A percentile compares a stretch with the other conserved stretches of the same genome.
Evolutionary conservation across 2,888 invertebrate genomes (phyloP).

Genomic region (Drosophila atripex): DNA sequence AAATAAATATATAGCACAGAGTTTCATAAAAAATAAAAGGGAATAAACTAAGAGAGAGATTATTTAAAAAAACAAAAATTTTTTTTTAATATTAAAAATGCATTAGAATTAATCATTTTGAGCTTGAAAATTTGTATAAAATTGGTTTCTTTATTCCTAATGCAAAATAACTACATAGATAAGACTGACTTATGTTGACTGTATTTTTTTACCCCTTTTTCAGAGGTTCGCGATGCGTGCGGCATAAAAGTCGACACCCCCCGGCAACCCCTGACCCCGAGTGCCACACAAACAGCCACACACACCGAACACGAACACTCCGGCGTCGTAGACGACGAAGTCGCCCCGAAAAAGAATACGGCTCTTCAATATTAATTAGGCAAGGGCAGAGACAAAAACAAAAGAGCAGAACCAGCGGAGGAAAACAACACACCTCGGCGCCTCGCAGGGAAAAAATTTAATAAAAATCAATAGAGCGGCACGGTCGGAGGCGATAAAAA

Average conservation of each 20-base stretch:
- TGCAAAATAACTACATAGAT: not conserved
- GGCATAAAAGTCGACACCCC: constrained; percentile 69
- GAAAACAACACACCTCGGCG: constrained; percentile 1
- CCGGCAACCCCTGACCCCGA: constrained; percentile 56
- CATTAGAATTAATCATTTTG: not conserved
- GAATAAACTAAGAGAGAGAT: not conserved
- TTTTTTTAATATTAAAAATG: not conserved
- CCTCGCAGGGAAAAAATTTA: constrained; percentile 32
- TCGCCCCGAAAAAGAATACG: constrained; percentile 60
- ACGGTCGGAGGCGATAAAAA: constrained; percentile 59
- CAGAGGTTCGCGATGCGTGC: constrained; percentile 67
- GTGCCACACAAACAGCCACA: constrained; percentile 8
- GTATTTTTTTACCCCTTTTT: constrained; percentile 40
- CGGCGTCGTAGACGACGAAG: constrained; percentile 32
- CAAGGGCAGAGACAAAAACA: constrained; percentile 13
- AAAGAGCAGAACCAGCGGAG: not conserved
- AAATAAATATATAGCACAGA: not conserved
- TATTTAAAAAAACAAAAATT: not conserved
- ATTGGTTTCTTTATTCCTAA: not conserved
- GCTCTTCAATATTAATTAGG: constrained; percentile 73
- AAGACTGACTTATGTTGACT: not conserved
- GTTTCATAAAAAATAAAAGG: not conserved
- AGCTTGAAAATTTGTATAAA: not conserved
- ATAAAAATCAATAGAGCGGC: constrained; percentile 67
- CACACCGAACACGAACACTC: constrained; percentile 36